phyloP scores from a whole-genome alignment of 1,140 invertebrate species.

The Doryteuthis pealeii region DNA sequence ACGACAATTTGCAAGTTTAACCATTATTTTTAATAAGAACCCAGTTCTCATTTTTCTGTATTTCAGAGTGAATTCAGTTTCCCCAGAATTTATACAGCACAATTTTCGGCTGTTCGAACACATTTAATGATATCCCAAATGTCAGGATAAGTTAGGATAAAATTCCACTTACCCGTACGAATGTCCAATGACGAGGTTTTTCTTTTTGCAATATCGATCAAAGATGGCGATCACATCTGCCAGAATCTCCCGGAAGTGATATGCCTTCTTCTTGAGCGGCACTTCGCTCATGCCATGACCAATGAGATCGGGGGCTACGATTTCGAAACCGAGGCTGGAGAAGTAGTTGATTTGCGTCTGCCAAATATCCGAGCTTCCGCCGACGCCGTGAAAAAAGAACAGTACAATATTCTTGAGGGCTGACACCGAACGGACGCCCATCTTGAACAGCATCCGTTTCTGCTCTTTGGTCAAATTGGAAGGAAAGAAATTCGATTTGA shows the following conservation, averaged over 20 bases:
- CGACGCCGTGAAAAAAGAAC: constrained; percentile 75
- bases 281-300: constrained; percentile 74
- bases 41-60: no score
- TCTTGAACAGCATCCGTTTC: not conserved
- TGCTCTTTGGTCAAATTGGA: constrained; percentile 1
- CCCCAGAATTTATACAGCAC: no score
- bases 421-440: constrained; percentile 17
- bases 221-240: constrained; percentile 68
- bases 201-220: constrained; percentile 64
- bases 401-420: constrained; percentile 49
- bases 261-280: constrained; percentile 65
- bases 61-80: no score
- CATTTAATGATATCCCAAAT: no score
- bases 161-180: constrained; percentile 66
- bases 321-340: constrained; percentile 67
- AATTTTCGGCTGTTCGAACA: no score
- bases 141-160: not conserved
- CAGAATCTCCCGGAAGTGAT: constrained; percentile 70
- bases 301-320: constrained; percentile 72
- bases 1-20: no score
- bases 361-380: constrained; percentile 72
- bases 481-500: constrained; percentile 1
- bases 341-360: constrained; percentile 69
- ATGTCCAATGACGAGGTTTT: constrained; percentile 66
- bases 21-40: no score